phyloP scores from a whole-genome alignment of 2,888 invertebrate species.

The Hypomecis punctinalis region DNA sequence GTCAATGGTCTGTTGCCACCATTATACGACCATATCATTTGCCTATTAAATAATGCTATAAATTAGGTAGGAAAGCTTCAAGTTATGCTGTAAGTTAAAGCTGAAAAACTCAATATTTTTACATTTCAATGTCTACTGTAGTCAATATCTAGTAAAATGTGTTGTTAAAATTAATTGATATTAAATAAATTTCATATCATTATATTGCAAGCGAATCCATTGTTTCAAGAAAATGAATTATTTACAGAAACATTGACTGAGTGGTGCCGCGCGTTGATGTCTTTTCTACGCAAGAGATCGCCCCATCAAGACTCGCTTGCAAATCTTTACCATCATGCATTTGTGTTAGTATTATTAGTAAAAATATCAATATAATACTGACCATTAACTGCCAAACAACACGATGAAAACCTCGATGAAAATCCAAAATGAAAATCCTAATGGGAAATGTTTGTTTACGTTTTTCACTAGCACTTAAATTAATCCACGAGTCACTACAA shows the following conservation, averaged over 20 bases:
- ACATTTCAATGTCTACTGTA: too few relatives aligned
- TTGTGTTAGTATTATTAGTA: constrained; percentile 28
- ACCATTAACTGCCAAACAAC: constrained; percentile 67
- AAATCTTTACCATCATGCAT: constrained; percentile 5
- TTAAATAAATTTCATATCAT: not conserved
- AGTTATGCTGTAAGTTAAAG: too few relatives aligned
- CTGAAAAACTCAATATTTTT: too few relatives aligned
- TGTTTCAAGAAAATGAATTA: not conserved
- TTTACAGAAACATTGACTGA: constrained; percentile 24
- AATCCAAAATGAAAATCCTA: constrained; percentile 73
- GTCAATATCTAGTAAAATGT: too few relatives aligned
- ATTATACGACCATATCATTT: too few relatives aligned
- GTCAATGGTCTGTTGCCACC: too few relatives aligned
- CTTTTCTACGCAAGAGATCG: constrained; percentile 65
- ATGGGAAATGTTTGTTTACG: constrained; percentile 63
- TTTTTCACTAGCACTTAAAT: constrained; percentile 74
- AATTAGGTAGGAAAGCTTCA: too few relatives aligned
- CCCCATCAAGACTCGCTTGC: constrained; percentile 1
- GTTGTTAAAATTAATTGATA: not conserved
- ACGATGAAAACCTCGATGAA: constrained; percentile 54
- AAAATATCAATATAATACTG: constrained; percentile 50
- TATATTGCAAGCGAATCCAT: not conserved
- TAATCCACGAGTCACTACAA: constrained; percentile 75
- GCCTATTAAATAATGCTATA: too few relatives aligned
- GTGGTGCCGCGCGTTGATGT: constrained; percentile 75